phyloP scores from a whole-genome alignment of 2,113 vertebrate genomes.

The Calypte anna region DNA sequence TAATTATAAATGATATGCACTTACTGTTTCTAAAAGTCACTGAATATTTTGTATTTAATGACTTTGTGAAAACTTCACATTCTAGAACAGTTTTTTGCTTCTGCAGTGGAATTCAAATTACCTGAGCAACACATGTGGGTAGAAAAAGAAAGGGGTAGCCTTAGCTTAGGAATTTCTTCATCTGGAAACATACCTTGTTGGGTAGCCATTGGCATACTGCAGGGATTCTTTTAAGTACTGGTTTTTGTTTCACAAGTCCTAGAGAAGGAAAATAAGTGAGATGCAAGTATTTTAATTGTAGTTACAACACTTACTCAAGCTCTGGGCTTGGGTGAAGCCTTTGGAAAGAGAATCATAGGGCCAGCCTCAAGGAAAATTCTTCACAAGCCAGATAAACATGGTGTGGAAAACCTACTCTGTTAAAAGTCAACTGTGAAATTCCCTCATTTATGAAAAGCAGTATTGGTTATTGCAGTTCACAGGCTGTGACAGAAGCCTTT shows the following conservation, averaged over 20 bases:
- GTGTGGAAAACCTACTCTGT: background rate
- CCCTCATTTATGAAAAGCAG: background rate
- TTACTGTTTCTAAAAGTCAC: background rate
- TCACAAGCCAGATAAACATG: background rate
- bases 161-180: background rate
- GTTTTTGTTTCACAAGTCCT: background rate
- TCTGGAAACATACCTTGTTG: background rate
- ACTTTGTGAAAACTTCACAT: background rate
- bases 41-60: background rate
- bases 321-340: background rate
- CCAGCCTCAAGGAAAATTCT: background rate
- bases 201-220: background rate
- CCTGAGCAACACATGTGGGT: background rate
- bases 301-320: background rate
- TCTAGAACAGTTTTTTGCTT: background rate
- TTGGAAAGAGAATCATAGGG: accelerated
- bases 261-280: background rate
- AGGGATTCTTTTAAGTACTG: background rate
- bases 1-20: background rate
- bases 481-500: background rate
- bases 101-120: background rate
- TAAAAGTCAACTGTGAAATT: background rate
- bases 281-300: background rate
- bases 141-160: background rate
- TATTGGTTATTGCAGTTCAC: background rate